Evolutionary conservation across 2,113 vertebrate species (phyloP).

Genomic region (Aldabrachelys gigantea): DNA sequence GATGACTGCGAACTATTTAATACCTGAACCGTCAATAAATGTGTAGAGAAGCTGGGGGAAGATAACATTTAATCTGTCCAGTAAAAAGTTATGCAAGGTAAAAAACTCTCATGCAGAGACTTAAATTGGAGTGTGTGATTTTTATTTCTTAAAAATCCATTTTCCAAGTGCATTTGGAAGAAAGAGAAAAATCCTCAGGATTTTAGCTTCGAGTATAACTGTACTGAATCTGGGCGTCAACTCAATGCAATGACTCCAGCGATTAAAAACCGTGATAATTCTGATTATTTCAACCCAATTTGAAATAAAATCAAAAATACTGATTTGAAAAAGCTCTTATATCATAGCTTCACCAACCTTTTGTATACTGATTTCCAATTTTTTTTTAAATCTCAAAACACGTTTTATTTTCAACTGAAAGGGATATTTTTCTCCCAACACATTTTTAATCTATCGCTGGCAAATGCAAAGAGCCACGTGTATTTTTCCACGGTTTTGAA

Average conservation of each 20-base stretch:
- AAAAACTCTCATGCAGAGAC: constrained; percentile 40
- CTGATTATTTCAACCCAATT: constrained; percentile 20
- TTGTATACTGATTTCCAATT: background rate
- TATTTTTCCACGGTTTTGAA: background rate
- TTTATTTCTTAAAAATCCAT: constrained; percentile 11
- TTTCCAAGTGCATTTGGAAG: constrained; percentile 49
- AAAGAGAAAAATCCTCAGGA: constrained; percentile 28
- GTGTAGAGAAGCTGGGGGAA: constrained; percentile 49
- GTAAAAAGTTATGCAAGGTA: constrained; percentile 60
- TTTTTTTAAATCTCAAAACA: background rate
- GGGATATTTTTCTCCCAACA: background rate
- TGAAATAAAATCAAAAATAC: background rate
- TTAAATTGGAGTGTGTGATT: background rate
- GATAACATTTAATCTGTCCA: background rate
- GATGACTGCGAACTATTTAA: constrained; percentile 46
- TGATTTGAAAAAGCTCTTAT: background rate
- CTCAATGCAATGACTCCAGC: constrained; percentile 54
- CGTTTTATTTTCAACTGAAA: background rate
- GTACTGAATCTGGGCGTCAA: constrained; percentile 37
- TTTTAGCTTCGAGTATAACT: constrained; percentile 55
- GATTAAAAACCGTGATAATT: constrained; percentile 45
- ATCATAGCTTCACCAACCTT: background rate
- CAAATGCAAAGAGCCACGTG: constrained; percentile 28
- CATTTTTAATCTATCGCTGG: background rate
- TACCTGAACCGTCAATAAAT: background rate